Percentiles rank a stretch among this genome's conserved stretches.
Evolutionary conservation across 2,113 vertebrate genomes (phyloP).

Genomic region (Mastomys natalensis): DNA sequence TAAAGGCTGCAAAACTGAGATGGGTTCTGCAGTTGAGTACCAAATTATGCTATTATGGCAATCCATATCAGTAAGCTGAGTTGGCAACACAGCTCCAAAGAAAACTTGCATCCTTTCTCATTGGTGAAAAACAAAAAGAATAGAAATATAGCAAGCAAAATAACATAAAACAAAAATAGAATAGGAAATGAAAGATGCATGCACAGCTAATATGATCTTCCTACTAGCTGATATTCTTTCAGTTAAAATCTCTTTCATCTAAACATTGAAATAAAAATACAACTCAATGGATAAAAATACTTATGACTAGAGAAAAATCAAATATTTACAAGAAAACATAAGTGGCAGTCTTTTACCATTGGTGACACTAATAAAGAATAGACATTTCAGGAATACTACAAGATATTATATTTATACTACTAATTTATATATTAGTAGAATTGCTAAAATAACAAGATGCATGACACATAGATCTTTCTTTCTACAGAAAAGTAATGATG

Average conservation of each 20-base stretch:
- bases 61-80: not conserved
- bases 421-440: not conserved
- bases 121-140: constrained; percentile 48
- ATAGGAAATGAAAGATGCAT: constrained; percentile 51
- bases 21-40: not conserved
- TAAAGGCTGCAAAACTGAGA: not conserved
- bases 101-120: not conserved
- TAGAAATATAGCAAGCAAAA: constrained; percentile 21
- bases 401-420: not conserved
- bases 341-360: not conserved
- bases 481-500: not conserved
- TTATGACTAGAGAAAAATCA: not conserved
- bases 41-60: not conserved
- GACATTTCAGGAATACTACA: not conserved
- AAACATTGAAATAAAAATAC: constrained; percentile 8
- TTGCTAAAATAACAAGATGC: not conserved
- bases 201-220: not conserved
- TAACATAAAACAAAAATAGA: constrained; percentile 62
- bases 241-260: not conserved
- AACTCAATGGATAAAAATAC: not conserved
- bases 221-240: not conserved
- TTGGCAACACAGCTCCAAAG: constrained; percentile 6
- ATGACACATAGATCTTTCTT: not conserved
- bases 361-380: not conserved
- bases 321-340: not conserved